Base-by-base conservation (phyloP, 2,113 vertebrate genomes). In the Suricata suricatta region DNA sequence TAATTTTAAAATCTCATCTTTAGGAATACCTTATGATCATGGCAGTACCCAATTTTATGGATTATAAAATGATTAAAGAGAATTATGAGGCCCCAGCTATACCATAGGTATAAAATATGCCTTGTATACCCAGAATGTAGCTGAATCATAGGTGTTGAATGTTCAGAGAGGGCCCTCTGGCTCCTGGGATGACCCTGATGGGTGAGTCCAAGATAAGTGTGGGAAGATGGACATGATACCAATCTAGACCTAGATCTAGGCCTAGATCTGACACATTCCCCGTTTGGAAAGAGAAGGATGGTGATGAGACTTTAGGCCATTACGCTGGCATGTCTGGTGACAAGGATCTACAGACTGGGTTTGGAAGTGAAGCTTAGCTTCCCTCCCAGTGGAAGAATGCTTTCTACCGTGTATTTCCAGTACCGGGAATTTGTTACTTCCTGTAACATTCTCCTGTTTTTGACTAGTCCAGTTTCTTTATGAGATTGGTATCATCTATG, bases 1-100 rank as follows among this genome's bases (percentile, higher is more conserved):
- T 96, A 57, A 94, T 94, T 96, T 95, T 83, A 44, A 94, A 95
- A 69, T 77, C n/a, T 96, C 1, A 21, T 71, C 76, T 95, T 95
- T 84, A 86, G 84, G 64, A 50, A 96, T 92, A 69, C 81, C 17
- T 83, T 68, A 54, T 82, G 66, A 60, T n/a, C 77, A 4, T 68
- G 88, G 33, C 54, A 88, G 38, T 97, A 84, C 25, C 38, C 33
- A 80, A 16, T 57, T 54, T 86, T 92, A 79, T 0, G n/a, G n/a
- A 41, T 66, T 87, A 50, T 88, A 82, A 88, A 94, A 82, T 77
- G 23, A 74, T 57, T 74, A 77, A 44, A 66, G 35, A 72, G 87
- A 95, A 66, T 74, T 44, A 60, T 35, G 64, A 96, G 52, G 44
- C 15, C 88, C 41, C 41, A 1, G 8, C 79, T 69, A 63, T n/a